Conservation (phyloP, 2,113 vertebrate species). For the Microcebus ravelobensis region DNA sequence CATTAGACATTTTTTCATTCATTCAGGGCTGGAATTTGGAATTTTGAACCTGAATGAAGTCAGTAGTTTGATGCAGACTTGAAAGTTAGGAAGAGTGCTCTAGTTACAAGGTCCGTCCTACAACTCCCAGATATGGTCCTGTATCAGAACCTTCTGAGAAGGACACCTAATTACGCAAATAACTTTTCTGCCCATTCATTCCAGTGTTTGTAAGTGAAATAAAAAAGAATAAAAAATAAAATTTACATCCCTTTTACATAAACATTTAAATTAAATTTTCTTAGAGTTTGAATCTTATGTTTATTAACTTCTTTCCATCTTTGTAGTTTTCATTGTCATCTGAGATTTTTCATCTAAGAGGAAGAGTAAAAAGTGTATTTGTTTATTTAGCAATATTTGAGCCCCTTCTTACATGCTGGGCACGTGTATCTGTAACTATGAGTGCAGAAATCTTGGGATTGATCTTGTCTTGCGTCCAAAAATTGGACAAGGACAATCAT, state of each 20-base stretch:
- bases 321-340: background rate
- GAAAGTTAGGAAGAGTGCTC: background rate
- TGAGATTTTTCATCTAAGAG: background rate
- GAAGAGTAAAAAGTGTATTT: background rate
- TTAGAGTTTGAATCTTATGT: background rate
- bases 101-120: background rate
- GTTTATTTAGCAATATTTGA: accelerated
- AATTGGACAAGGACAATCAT: accelerated
- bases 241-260: background rate
- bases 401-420: background rate
- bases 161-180: accelerated
- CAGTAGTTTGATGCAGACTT: background rate
- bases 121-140: too few relatives aligned
- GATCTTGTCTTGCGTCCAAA: background rate
- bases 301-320: background rate
- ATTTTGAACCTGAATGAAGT: background rate
- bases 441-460: background rate
- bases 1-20: background rate
- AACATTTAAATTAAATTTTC: background rate
- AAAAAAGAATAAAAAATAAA: background rate
- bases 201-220: background rate
- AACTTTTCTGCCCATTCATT: background rate
- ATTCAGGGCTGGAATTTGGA: background rate
- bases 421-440: accelerated
- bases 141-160: background rate